Evolutionary conservation across 2,888 invertebrate species (phyloP), one percentile per base, ranked within the genome.

Genomic region (Mechanitis mazaeus): DNA sequence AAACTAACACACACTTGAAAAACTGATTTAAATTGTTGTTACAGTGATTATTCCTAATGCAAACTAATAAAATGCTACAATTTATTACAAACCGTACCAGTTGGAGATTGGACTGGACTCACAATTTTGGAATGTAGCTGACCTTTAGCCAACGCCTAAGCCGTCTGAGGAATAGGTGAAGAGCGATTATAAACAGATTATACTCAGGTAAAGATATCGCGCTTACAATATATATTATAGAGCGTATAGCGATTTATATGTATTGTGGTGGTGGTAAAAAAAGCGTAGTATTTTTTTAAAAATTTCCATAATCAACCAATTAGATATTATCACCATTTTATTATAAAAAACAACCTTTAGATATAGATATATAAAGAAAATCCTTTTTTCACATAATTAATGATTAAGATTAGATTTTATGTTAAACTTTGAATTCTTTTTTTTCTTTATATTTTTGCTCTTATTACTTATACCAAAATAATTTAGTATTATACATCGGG

Each of bases 121-220:
- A 81, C 78, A 85, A 84, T 81, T 87, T 87, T 75, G 87, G 87
- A 88, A 88, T 88, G 87, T 78, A 66, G 81, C 72, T 80, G 85
- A 81, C 87, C 87, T 88, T 87, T 85, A 75, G 75, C 69, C 79
- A 71, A 74, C 78, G 81, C 80, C 78, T 80, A 62, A 45, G 61
- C 20, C 5, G 54, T 58, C 5, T 63, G 75, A 78, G 68, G 45
- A 3, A 68, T 58, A 54, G 71, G 70, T 64, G 58, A n/a, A 33
- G 35, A 62, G 75, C 75, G 74, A 57, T 61, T 46, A 7, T 33
- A 55, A 45, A 33, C 35, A 46, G 20, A 20, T 20, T 20, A 20
- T 20, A 20, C 20, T 20, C 20, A 20, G 20, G 20, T 20, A 20
- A 20, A 20, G 20, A 20, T 20, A 20, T 20, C 20, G 20, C 1